Evolutionary conservation across 2,797 vertebrate species (phyloP).

Genomic region (Lagocephalus sceleratus): DNA sequence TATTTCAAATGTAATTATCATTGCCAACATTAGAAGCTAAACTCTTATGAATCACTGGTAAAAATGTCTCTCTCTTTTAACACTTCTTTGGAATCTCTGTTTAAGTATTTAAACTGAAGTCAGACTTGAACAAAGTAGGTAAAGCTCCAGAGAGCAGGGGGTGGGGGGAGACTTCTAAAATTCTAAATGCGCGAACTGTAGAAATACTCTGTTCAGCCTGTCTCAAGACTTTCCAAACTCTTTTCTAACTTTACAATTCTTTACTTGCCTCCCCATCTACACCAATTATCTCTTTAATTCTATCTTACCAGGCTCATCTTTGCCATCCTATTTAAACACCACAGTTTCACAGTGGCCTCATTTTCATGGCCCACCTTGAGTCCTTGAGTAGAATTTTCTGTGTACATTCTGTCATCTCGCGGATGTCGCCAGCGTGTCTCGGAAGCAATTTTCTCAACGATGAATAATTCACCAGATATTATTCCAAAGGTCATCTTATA

Average conservation of each 20-base stretch:
- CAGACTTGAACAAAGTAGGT: too few relatives aligned
- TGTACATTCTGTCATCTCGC: slow-evolving; percentile 57
- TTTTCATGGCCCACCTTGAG: slow-evolving; percentile 50
- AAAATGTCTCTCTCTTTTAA: too few relatives aligned
- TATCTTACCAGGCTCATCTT: slow-evolving; percentile 25
- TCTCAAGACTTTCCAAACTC: slow-evolving; percentile 5
- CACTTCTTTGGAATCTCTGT: too few relatives aligned
- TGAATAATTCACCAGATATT: slow-evolving; percentile 87
- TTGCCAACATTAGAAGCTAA: too few relatives aligned
- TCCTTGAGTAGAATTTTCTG: slow-evolving; percentile 44
- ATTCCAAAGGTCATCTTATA: slow-evolving; percentile 87
- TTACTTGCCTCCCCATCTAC: too few relatives aligned
- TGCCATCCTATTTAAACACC: slow-evolving; percentile 27
- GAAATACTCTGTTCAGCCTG: too few relatives aligned
- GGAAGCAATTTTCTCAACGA: slow-evolving; percentile 78
- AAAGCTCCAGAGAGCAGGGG: too few relatives aligned
- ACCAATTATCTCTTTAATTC: slow-evolving; percentile 2
- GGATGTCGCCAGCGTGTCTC: slow-evolving; percentile 73
- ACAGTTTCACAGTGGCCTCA: slow-evolving; percentile 46
- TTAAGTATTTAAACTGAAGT: too few relatives aligned
- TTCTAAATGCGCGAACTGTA: too few relatives aligned
- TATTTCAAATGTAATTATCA: too few relatives aligned
- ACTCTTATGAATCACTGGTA: too few relatives aligned
- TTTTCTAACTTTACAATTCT: background rate
- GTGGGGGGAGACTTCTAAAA: too few relatives aligned